Evolutionary conservation across 2,113 vertebrate species (phyloP).

Genomic region (Pholis gunnellus): DNA sequence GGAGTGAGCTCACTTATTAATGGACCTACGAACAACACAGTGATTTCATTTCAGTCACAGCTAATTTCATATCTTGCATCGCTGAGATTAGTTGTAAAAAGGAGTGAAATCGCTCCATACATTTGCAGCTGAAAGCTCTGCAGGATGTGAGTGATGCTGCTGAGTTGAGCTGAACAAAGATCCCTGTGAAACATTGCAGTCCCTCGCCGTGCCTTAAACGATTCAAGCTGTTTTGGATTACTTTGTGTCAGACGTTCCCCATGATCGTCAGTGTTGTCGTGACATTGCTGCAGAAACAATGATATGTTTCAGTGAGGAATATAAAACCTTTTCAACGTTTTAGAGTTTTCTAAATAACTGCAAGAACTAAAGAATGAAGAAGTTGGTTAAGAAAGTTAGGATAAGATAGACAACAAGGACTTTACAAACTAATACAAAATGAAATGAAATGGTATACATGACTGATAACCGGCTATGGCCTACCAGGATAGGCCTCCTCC

Average conservation of each 20-base stretch:
- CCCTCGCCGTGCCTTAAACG: neutral
- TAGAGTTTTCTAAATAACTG: neutral
- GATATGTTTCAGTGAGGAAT: neutral
- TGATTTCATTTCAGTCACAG: neutral
- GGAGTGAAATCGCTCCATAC: constrained; percentile 6
- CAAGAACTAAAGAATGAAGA: neutral
- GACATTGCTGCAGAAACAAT: constrained; percentile 7
- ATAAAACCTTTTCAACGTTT: constrained; percentile 1
- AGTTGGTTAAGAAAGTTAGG: neutral
- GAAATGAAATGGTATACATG: neutral
- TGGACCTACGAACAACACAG: constrained; percentile 2
- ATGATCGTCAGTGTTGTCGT: neutral
- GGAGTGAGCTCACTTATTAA: neutral
- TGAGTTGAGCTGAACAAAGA: neutral
- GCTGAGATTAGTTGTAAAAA: neutral
- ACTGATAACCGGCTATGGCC: neutral
- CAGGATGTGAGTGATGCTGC: neutral
- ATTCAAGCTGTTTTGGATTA: neutral
- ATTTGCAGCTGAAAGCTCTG: constrained; percentile 11
- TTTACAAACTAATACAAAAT: neutral
- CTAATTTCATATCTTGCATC: neutral
- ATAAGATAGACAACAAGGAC: neutral
- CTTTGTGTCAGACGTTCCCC: neutral
- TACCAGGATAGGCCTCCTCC: neutral
- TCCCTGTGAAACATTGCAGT: neutral